These are phyloP conservation scores for Sander lucioperca DNA, from an alignment of 2,113 vertebrate species.

Conservation along the genomic window DNA sequence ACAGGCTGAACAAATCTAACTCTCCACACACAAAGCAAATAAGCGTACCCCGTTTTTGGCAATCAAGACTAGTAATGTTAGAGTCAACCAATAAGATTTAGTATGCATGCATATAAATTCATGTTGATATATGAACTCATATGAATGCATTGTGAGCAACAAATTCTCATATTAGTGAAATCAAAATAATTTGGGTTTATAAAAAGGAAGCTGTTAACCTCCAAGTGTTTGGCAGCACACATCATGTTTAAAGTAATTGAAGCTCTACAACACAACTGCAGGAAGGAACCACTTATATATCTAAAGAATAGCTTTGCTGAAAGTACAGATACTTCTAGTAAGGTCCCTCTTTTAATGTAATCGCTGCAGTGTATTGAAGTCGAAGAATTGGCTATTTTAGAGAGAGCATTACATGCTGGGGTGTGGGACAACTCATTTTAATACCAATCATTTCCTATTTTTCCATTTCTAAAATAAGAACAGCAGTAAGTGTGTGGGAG, in stretches of 20 bases:
- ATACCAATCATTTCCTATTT: not conserved
- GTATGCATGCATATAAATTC: not conserved
- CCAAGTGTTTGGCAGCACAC: not conserved
- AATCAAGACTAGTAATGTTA: not conserved
- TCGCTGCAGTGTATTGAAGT: not conserved
- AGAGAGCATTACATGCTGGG: not conserved
- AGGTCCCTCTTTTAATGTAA: not conserved
- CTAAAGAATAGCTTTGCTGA: not conserved
- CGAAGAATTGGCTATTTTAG: not conserved
- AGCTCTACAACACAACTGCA: not conserved
- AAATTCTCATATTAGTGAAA: not conserved
- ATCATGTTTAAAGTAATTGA: not conserved
- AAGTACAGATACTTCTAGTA: not conserved
- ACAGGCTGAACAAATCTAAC: not conserved
- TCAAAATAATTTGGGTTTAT: not conserved
- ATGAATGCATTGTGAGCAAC: not conserved
- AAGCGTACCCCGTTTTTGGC: not conserved
- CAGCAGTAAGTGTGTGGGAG: not conserved
- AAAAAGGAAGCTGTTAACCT: conserved; percentile 3
- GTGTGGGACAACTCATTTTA: not conserved
- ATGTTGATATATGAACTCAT: not conserved
- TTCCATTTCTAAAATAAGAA: not conserved
- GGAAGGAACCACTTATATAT: not conserved
- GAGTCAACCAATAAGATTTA: conserved; percentile 5
- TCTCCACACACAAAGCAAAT: not conserved